phyloP scores from a whole-genome alignment of 2,888 invertebrate species.

The Ophioninae sp. region DNA sequence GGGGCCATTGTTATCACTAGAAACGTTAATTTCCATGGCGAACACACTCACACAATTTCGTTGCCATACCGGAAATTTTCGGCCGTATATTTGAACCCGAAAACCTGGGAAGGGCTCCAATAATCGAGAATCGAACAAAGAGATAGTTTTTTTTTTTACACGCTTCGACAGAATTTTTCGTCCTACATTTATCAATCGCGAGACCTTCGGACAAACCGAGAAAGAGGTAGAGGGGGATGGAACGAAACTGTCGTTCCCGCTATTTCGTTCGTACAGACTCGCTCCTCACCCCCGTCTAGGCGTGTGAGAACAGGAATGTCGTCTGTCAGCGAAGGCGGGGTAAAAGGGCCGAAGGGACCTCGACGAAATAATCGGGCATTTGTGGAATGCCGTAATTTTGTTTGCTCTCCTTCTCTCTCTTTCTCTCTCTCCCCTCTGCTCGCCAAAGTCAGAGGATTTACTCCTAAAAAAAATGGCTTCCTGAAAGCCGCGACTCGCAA shows the following conservation, averaged over 20 bases:
- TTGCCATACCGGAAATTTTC: slow-evolving; percentile 1
- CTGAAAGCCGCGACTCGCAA: no score
- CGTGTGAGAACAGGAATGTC: no score
- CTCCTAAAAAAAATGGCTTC: slow-evolving; percentile 2
- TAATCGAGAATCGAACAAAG: slow-evolving; percentile 26
- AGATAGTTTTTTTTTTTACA: slow-evolving; percentile 6
- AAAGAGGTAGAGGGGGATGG: neutral
- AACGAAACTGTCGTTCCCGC: neutral
- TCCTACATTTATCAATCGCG: no score
- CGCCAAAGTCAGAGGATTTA: neutral
- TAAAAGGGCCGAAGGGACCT: slow-evolving; percentile 13
- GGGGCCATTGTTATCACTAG: slow-evolving; percentile 51
- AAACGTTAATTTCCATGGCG: slow-evolving; percentile 57
- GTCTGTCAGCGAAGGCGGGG: neutral
- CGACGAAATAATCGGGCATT: slow-evolving; percentile 56
- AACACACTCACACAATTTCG: slow-evolving; percentile 7
- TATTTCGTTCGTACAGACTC: no score
- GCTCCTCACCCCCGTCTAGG: no score
- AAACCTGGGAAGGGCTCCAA: slow-evolving; percentile 10
- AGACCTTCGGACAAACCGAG: neutral
- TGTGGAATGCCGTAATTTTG: slow-evolving; percentile 58
- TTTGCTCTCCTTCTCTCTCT: slow-evolving; percentile 19
- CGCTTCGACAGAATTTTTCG: no score
- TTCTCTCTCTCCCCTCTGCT: no score
- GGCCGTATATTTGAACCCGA: slow-evolving; percentile 8